Percentiles rank a stretch among this genome's conserved stretches.
phyloP scores from a whole-genome alignment of 2,797 vertebrate species.

The Aplochiton taeniatus region DNA sequence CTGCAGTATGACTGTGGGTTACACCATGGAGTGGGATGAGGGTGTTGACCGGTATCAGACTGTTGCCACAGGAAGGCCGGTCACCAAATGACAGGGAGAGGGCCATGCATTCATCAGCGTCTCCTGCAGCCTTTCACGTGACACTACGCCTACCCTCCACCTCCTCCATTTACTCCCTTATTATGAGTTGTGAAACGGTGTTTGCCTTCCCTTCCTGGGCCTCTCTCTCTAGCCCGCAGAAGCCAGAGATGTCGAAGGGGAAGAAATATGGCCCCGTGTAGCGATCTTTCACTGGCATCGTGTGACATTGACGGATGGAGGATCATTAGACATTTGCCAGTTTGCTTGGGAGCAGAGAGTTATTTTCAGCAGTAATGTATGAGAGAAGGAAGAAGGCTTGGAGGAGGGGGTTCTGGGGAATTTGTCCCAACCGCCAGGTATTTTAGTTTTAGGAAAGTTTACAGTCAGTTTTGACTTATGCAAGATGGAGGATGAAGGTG shows the following conservation, averaged over 20 bases:
- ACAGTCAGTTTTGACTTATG: conserved; percentile 22
- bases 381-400: conserved; percentile 57
- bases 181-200: conserved; percentile 66
- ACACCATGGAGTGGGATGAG: too few relatives aligned
- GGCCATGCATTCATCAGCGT: conserved; percentile 54
- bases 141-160: conserved; percentile 46
- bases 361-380: conserved; percentile 78
- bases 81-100: conserved; percentile 33
- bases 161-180: conserved; percentile 65
- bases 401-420: conserved; percentile 46
- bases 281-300: conserved; percentile 72
- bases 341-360: conserved; percentile 75
- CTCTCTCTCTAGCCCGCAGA: conserved; percentile 48
- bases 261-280: conserved; percentile 59
- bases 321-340: conserved; percentile 79
- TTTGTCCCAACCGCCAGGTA: conserved; percentile 49
- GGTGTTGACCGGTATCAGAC: too few relatives aligned
- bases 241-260: conserved; percentile 40
- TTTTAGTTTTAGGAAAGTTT: conserved; percentile 42
- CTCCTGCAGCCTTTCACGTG: conserved; percentile 47
- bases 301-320: conserved; percentile 75
- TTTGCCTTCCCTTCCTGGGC: conserved; percentile 64
- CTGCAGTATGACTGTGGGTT: too few relatives aligned
- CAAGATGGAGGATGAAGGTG: conserved; percentile 31
- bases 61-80: conserved; percentile 4